Percentiles rank a stretch among this genome's conserved stretches.
These are phyloP conservation scores for Zaprionus kolodkinae DNA, from an alignment of 1,140 invertebrate species.

Conservation along the genomic window DNA sequence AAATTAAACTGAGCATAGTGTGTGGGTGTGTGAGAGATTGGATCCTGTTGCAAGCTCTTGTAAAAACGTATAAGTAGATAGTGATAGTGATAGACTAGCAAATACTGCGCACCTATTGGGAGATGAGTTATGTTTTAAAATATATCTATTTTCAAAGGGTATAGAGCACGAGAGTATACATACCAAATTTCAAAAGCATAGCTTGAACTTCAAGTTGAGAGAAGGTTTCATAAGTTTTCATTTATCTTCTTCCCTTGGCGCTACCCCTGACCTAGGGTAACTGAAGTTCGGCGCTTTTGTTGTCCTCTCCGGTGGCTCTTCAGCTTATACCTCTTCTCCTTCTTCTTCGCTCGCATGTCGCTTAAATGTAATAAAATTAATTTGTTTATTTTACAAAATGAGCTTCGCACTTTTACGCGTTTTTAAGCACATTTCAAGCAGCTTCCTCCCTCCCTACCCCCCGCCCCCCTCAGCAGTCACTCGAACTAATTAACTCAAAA, in stretches of 20 bases:
- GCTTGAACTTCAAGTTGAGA: background rate
- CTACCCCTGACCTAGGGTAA: background rate
- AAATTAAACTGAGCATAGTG: slow-evolving; percentile 18
- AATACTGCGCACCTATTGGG: background rate
- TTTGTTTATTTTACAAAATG: slow-evolving; percentile 79
- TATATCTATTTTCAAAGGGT: too few relatives aligned
- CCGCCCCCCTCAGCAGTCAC: slow-evolving; percentile 20
- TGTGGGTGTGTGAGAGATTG: background rate
- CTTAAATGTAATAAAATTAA: slow-evolving; percentile 66
- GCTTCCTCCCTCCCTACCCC: slow-evolving; percentile 3
- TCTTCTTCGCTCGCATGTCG: slow-evolving; percentile 27
- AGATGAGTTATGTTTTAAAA: too few relatives aligned
- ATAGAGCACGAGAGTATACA: background rate
- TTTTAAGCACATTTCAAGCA: slow-evolving; percentile 62
- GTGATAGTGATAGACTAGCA: background rate
- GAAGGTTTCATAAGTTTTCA: background rate
- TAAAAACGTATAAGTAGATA: background rate
- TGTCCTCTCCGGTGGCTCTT: background rate
- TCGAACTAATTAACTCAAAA: slow-evolving; percentile 74
- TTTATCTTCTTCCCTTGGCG: background rate
- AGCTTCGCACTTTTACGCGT: slow-evolving; percentile 67
- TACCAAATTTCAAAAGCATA: background rate
- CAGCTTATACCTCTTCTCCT: too few relatives aligned
- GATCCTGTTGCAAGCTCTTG: background rate
- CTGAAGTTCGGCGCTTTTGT: background rate